Evolutionary conservation across 2,888 invertebrate genomes (phyloP).

Genomic region (Eupithecia tripunctaria): DNA sequence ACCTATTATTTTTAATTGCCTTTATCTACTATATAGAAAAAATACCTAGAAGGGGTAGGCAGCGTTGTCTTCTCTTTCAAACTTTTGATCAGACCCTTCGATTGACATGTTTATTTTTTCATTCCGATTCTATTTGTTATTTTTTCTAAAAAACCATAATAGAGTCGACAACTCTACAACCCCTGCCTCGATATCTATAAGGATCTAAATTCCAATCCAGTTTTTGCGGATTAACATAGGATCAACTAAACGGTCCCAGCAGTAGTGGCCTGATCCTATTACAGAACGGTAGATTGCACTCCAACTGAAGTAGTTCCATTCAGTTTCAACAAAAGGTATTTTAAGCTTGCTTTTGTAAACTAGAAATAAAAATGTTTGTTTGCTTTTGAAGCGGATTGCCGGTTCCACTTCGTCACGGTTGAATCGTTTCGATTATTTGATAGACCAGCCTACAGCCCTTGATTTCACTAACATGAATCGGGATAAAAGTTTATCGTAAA

Average conservation of each 20-base stretch:
- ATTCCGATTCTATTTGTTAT: slow-evolving; percentile 1
- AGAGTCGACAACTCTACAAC: slow-evolving; percentile 12
- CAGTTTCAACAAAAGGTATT: slow-evolving; percentile 59
- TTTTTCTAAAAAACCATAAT: neutral
- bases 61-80: neutral
- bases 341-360: slow-evolving; percentile 63
- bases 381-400: slow-evolving; percentile 65
- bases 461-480: neutral
- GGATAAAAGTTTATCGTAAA: neutral
- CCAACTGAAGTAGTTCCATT: slow-evolving; percentile 43
- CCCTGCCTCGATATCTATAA: neutral
- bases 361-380: slow-evolving; percentile 64
- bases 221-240: slow-evolving; percentile 51
- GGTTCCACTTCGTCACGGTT: slow-evolving; percentile 62
- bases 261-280: slow-evolving; percentile 62
- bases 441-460: slow-evolving; percentile 16
- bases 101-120: neutral
- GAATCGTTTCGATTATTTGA: slow-evolving; percentile 43
- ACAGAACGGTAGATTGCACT: slow-evolving; percentile 71
- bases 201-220: slow-evolving; percentile 15
- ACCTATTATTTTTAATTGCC: too few species aligned
- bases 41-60: neutral
- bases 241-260: slow-evolving; percentile 48
- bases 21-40: neutral
- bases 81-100: neutral